Evolutionary conservation across 2,888 invertebrate species (phyloP), one percentile per base, ranked within the genome.

Genomic region (Melipona beecheii): DNA sequence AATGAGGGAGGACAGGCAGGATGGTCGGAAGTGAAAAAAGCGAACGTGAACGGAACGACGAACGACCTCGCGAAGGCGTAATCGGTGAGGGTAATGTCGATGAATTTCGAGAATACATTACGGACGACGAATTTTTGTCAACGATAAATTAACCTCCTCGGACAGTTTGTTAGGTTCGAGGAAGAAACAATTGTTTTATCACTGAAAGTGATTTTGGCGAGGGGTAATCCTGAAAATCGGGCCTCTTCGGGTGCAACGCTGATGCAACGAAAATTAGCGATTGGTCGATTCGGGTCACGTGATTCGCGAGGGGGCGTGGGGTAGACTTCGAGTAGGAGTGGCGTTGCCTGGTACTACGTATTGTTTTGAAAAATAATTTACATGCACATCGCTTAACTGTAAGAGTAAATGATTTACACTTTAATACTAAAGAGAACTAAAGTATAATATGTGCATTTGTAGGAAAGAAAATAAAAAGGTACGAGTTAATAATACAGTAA

Each of bases 1-100:
- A 74, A 78, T 72, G 68, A 4, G 52, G 50, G 75, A 31, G 60
- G 73, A 66, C 36, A 72, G 60, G 86, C 82, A 85, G 86, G 77
- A 70, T 54, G 74, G 76, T 24, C 60, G 49, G 54, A 62, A 43
- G 69, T 74, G 80, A 17, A 31, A 68, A 75, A 77, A 81, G 70
- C 50, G 74, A 79, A 78, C 69, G 77, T 24, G 71, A 52, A 52
- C 52, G 78, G 74, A 62, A 74, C 62, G 80, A 62, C 31, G 66
- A 72, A 81, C 72, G 74, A 65, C 49, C 56, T 70, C 36, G 69
- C 58, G 81, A 58, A 71, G 76, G 64, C 50, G 69, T 78, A 82
- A 86, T 78, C 74, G 71, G 31, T 5, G 31, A n/a, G 31, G 43
- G 80, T 60, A 68, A 56, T 74, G 70, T 62, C 64, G 64, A 60